phyloP scores from a whole-genome alignment of 2,113 vertebrate species.

The Tetrax tetrax region DNA sequence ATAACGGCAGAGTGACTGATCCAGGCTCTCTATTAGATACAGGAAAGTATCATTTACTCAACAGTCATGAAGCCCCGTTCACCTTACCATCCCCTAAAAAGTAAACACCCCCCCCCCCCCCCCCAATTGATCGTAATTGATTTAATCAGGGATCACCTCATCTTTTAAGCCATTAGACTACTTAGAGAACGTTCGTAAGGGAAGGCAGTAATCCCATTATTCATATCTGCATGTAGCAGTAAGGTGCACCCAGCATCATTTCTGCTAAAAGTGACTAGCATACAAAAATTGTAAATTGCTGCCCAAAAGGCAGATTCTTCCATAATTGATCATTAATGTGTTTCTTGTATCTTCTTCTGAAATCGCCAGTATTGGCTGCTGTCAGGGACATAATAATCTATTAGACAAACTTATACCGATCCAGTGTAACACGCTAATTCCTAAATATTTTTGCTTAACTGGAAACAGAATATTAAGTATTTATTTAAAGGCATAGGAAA shows the following conservation, averaged over 20 bases:
- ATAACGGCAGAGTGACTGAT: not conserved
- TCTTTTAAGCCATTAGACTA: not conserved
- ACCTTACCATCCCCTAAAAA: not conserved
- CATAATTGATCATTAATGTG: conserved; percentile 27
- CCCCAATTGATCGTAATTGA: not conserved
- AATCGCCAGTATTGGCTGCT: conserved; percentile 39
- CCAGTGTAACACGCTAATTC: not conserved
- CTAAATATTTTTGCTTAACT: conserved; percentile 5
- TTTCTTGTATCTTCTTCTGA: not conserved
- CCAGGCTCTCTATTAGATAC: not conserved
- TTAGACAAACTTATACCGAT: not conserved
- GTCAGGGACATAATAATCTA: conserved; percentile 37
- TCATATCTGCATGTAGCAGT: not conserved
- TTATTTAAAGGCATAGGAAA: conserved; percentile 4
- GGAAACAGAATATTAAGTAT: conserved; percentile 15
- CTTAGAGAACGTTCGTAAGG: not conserved
- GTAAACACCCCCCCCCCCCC: too few relatives aligned
- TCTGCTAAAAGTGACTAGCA: not conserved
- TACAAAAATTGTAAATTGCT: conserved; percentile 14
- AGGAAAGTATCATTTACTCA: not conserved
- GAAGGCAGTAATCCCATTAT: not conserved
- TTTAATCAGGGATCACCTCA: not conserved
- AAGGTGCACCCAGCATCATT: not conserved
- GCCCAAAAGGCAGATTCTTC: conserved; percentile 31
- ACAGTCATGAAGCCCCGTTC: not conserved